Conservation (phyloP, 2,888 invertebrate genomes). For the Tortrix viridana region DNA sequence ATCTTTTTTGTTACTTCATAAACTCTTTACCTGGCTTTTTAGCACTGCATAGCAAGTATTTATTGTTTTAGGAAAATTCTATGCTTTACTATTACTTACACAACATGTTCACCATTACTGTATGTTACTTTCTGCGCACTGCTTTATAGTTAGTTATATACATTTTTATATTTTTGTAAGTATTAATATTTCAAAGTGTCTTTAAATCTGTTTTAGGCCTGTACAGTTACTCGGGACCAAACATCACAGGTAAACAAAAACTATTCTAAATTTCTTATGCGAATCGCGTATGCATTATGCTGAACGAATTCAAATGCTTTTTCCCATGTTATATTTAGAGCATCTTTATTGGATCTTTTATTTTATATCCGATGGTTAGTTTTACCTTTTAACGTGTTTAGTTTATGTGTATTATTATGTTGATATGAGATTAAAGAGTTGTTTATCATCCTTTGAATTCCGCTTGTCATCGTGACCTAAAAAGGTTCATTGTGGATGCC, state of each 20-base stretch:
- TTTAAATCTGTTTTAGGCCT: constrained; percentile 80
- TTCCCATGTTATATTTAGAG: constrained; percentile 24
- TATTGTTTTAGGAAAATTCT: background rate
- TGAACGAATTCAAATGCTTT: constrained; percentile 24
- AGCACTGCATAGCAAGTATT: background rate
- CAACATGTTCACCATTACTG: background rate
- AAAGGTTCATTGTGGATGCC: constrained; percentile 28
- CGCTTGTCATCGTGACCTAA: constrained; percentile 33
- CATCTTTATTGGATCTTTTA: constrained; percentile 29
- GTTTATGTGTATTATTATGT: constrained; percentile 23
- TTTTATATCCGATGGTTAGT: constrained; percentile 25
- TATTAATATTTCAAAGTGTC: constrained; percentile 66
- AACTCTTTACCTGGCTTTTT: too few relatives aligned
- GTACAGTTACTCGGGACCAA: constrained; percentile 70
- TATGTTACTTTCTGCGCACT: constrained; percentile 4
- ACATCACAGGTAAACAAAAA: constrained; percentile 66
- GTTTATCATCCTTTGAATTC: constrained; percentile 30
- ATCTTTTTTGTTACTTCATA: too few relatives aligned
- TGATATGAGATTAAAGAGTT: constrained; percentile 16
- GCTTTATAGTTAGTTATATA: background rate
- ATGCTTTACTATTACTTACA: background rate
- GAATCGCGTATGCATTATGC: constrained; percentile 34
- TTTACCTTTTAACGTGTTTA: constrained; percentile 28
- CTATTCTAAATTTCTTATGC: constrained; percentile 41
- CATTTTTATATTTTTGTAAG: background rate